Base-by-base conservation (phyloP, 2,113 vertebrate species). In the Gracilinanus agilis region DNA sequence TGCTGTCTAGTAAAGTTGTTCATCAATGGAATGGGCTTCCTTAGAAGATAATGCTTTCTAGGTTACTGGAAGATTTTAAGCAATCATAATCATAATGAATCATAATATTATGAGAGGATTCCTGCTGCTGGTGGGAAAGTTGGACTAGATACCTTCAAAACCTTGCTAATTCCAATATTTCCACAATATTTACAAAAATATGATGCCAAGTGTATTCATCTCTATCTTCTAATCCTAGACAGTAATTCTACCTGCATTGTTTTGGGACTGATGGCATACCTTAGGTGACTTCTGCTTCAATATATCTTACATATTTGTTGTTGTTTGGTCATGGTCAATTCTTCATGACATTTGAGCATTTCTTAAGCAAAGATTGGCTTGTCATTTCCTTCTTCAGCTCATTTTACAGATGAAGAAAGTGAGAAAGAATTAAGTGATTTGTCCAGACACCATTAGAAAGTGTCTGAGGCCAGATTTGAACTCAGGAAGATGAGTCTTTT, bases 1-100 rank as follows among this genome's bases (percentile, higher is more conserved):
- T 91, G 44, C 53, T 83, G 92, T 90, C 93, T 91, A 94, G 90
- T 83, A 94, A 93, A 27, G 91, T 89, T 1, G 1, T 88, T 92
- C 94, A 56, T 67, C 54, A 95, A 67, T 19, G 0, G 25, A 90
- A 90, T 40, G n/a, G 83, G 44, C 29, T 83, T 44, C 44, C n/a
- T 91, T 93, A 53, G 56, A 90, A 95, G 95, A 40, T 53, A 40
- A 44, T 21, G 49, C 83, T 54, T 49, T 90, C 29, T 90, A 44
- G 24, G 54, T 55, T 90, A 92, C 25, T 58, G 54, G 88, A 67
- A 44, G 49, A 24, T 75, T 96, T 97, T 93, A 93, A 95, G 89
- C 58, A 67, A 34, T 58, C 25, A n/a, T n/a, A n/a, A n/a, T 27
- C 56, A n/a, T n/a, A n/a, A n/a, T 58, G 25, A 27, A 58, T 12